These are phyloP conservation scores for Corvus hawaiiensis DNA, from an alignment of 2,113 vertebrate species.

Conservation along the genomic window DNA sequence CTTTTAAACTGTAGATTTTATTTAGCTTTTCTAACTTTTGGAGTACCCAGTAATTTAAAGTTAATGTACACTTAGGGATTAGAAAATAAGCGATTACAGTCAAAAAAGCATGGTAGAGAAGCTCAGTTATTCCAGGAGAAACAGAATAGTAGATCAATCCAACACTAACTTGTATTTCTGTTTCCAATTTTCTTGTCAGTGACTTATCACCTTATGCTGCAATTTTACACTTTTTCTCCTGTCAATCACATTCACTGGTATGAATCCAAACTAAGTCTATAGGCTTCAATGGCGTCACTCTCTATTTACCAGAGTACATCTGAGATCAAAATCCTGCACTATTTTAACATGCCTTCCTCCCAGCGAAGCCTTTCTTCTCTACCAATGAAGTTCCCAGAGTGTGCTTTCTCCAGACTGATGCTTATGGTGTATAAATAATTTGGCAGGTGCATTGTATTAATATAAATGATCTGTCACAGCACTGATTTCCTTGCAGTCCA, in stretches of 20 bases:
- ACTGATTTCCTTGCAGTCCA: not conserved
- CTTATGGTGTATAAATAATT: slow-evolving; percentile 51
- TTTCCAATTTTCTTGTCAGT: slow-evolving; percentile 24
- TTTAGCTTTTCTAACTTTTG: not conserved
- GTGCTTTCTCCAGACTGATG: not conserved
- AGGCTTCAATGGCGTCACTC: not conserved
- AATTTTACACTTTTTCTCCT: not conserved
- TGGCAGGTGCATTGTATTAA: slow-evolving; percentile 33
- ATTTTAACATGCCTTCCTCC: not conserved
- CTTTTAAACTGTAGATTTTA: not conserved
- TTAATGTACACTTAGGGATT: not conserved
- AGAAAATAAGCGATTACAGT: not conserved
- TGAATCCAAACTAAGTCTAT: not conserved
- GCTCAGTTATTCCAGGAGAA: not conserved
- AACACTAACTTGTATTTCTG: slow-evolving; percentile 1
- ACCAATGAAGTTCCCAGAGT: not conserved
- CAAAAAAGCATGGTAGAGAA: not conserved
- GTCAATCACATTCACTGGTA: not conserved
- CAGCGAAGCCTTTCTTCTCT: not conserved
- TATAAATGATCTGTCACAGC: slow-evolving; percentile 37
- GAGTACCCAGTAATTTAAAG: not conserved
- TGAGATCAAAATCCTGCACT: not conserved
- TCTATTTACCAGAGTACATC: not conserved
- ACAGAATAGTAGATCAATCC: not conserved
- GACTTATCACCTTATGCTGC: not conserved